Conservation (phyloP, 30 jellyfish, hydroid and myxozoan genomes). For the Phacellophora camtschatica region DNA sequence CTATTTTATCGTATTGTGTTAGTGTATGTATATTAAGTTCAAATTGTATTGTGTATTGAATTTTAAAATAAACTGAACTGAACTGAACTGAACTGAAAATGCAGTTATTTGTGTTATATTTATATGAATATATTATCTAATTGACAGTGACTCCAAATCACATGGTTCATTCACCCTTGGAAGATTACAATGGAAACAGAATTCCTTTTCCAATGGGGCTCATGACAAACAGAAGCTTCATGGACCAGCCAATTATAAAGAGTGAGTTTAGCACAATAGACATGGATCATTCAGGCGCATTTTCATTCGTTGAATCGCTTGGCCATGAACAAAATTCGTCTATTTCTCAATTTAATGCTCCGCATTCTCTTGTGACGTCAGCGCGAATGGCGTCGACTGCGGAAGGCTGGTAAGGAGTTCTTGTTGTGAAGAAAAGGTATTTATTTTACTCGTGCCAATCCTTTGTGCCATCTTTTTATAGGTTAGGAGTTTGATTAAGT, state of each 20-base stretch:
- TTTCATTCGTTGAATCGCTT: conserved; percentile 61
- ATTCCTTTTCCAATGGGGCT: conserved; percentile 39
- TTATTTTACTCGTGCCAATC: no score
- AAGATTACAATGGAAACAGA: conserved; percentile 59
- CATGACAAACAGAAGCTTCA: conserved; percentile 12
- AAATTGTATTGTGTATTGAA: no score
- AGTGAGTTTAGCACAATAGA: conserved; percentile 48
- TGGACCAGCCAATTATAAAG: conserved; percentile 58
- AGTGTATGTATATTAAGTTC: no score
- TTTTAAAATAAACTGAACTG: no score
- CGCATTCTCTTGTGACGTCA: conserved; percentile 34
- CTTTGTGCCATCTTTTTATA: no score
- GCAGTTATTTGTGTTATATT: no score
- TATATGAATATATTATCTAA: no score
- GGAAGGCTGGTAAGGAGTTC: conserved; percentile 46
- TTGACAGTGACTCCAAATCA: conserved; percentile 44
- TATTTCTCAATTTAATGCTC: conserved; percentile 14
- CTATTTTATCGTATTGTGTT: no score
- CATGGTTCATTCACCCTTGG: conserved; percentile 23
- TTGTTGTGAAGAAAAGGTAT: no score
- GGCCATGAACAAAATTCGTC: conserved; percentile 12
- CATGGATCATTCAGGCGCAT: conserved; percentile 40
- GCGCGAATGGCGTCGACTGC: conserved; percentile 27
- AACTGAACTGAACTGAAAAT: no score
- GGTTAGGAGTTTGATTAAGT: no score